Conservation (phyloP, 1,140 invertebrate genomes). For the Magallana angulata region DNA sequence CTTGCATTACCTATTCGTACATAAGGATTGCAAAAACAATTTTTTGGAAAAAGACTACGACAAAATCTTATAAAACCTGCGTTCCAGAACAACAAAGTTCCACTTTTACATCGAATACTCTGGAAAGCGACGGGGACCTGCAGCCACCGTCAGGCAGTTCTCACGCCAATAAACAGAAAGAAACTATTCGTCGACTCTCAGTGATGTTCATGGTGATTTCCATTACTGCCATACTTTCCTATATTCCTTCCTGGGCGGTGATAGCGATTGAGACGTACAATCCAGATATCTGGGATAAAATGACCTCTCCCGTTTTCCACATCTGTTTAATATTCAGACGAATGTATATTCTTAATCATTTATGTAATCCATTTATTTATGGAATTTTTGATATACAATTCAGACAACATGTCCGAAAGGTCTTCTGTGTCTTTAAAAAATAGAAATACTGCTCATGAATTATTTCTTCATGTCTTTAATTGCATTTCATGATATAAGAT, state of each 20-base stretch:
- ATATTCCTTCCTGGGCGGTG: neutral
- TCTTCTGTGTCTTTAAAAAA: neutral
- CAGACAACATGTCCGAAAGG: neutral
- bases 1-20: neutral
- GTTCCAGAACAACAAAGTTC: neutral
- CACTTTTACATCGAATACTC: neutral
- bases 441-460: neutral
- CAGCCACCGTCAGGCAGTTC: neutral
- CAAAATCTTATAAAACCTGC: neutral
- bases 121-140: neutral
- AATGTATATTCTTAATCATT: constrained; percentile 22
- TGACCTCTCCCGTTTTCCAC: neutral
- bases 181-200: neutral
- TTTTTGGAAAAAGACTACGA: neutral
- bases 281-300: neutral
- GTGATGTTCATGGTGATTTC: constrained; percentile 19
- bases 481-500: neutral
- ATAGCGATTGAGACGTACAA: neutral
- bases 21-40: neutral
- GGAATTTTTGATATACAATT: neutral
- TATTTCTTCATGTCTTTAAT: neutral
- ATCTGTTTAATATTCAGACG: neutral
- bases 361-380: constrained; percentile 20
- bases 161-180: neutral
- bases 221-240: neutral